Conservation (phyloP, 2,888 invertebrate genomes). For the Drosophila recens region DNA sequence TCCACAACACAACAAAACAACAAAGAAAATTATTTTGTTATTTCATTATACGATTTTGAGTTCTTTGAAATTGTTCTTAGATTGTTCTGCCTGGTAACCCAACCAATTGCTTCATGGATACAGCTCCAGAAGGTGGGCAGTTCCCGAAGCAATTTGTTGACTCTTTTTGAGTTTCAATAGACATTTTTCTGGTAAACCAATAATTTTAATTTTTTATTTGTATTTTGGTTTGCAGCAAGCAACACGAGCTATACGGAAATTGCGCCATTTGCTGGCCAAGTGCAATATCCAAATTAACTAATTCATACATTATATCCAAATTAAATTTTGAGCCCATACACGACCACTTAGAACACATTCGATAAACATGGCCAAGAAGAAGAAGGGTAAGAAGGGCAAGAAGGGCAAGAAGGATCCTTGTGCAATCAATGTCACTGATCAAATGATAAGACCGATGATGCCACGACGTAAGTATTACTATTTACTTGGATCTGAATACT, state of each 20-base stretch:
- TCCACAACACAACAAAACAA: background rate
- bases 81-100: background rate
- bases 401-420: conserved; percentile 45
- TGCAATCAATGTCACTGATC: conserved; percentile 13
- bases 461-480: conserved; percentile 9
- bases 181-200: background rate
- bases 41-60: conserved; percentile 3
- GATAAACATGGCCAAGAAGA: conserved; percentile 47
- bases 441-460: conserved; percentile 15
- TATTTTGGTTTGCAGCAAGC: conserved; percentile 71
- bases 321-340: conserved; percentile 36
- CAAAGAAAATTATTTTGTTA: conserved; percentile 20
- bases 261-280: conserved; percentile 81
- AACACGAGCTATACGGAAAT: conserved; percentile 78
- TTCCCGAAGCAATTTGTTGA: background rate
- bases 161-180: background rate
- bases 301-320: conserved; percentile 43
- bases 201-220: background rate
- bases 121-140: background rate
- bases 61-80: conserved; percentile 7
- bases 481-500: background rate
- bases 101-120: conserved; percentile 3
- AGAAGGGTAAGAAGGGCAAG: conserved; percentile 42
- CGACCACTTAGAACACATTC: conserved; percentile 31
- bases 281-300: conserved; percentile 76